Evolutionary conservation across 2,888 invertebrate genomes (phyloP), one percentile per base, ranked within the genome.

Genomic region (Hetaerina titia): DNA sequence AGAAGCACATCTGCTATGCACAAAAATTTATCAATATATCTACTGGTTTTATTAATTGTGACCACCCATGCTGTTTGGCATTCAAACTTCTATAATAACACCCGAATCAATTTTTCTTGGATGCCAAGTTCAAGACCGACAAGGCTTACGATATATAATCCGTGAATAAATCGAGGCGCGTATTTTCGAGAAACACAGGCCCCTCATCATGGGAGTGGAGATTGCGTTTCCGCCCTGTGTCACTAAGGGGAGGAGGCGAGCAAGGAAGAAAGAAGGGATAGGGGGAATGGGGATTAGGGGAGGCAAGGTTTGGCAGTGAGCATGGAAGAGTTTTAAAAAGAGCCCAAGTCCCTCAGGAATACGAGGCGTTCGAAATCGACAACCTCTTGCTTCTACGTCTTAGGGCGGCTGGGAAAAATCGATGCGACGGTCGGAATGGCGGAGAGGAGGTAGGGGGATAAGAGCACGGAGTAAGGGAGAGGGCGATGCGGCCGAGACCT

Each of bases 401-500:
- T 81, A 25, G 64, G 31, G 22, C 64, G 58, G 45, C 45, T 15
- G 89, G 57, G 56, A 89, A n/a, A 89, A 58, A 56, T 89, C 89
- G 56, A 56, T 56, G 45, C 13, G 5, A 13, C 19, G 22, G 89
- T n/a, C 17, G 4, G 15, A 56, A 69, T 19, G 69, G 69, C 6
- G 69, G 64, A 22, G 15, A 15, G 69, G 69, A 13, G 69, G n/a
- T 7, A 6, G 69, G 69, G n/a, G 15, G 69, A 13, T 7, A n/a
- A 15, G 69, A n/a, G 69, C 2, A 56, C 1, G 25, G 88, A 15
- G 31, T 45, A 56, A 56, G 69, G 64, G n/a, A 13, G 8, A n/a
- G 69, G 56, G 19, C 64, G 90, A 25, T 9, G 22, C 56, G 90
- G 90, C 90, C 90, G 90, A 90, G 90, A 90, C 90, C 90, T 90